These are phyloP conservation scores for Lochmaea capreae DNA, from an alignment of 2,888 invertebrate species.

Conservation along the genomic window DNA sequence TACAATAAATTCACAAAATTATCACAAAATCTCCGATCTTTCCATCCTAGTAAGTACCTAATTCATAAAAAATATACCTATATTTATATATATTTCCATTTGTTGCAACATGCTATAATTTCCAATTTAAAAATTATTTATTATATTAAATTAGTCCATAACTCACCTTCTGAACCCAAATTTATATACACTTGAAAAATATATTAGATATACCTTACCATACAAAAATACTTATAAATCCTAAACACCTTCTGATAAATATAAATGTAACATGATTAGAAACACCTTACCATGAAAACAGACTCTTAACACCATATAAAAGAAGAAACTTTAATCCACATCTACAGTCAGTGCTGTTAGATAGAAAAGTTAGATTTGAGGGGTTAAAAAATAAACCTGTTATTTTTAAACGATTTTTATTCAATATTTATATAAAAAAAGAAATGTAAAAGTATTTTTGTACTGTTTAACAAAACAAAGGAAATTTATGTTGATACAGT, in stretches of 20 bases:
- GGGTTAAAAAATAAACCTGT: slow-evolving; percentile 27
- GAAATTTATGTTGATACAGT: slow-evolving; percentile 28
- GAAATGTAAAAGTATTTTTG: slow-evolving; percentile 47
- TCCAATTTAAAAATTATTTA: not conserved
- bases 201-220: not conserved
- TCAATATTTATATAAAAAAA: slow-evolving; percentile 36
- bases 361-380: slow-evolving; percentile 24
- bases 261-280: slow-evolving; percentile 5
- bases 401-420: slow-evolving; percentile 39
- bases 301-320: slow-evolving; percentile 9
- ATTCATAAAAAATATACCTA: too few species aligned
- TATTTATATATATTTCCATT: too few species aligned
- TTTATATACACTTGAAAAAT: not conserved
- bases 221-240: not conserved
- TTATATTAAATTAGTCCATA: slow-evolving; percentile 20
- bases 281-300: slow-evolving; percentile 27
- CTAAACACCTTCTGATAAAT: not conserved
- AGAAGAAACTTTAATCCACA: slow-evolving; percentile 17
- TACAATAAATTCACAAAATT: too few species aligned
- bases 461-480: slow-evolving; percentile 52
- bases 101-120: not conserved
- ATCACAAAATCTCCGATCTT: too few species aligned
- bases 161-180: not conserved
- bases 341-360: slow-evolving; percentile 20
- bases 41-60: too few species aligned